Base-by-base conservation (phyloP, 2,113 vertebrate species). In the Sarotherodon lohbergeri region DNA sequence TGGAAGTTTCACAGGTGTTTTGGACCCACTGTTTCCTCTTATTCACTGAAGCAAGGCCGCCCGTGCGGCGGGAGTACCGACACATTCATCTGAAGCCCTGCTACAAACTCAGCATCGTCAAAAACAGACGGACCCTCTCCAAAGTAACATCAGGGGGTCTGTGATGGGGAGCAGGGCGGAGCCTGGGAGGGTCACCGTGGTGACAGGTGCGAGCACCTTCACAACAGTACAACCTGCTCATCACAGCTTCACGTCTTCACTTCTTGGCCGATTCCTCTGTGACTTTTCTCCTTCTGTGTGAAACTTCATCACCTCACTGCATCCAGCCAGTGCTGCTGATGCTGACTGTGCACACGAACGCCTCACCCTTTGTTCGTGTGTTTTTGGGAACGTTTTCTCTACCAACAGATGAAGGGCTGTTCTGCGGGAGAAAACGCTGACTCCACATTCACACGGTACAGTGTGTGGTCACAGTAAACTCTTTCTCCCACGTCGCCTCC, bases 61-160 rank as follows among this genome's bases (percentile, higher is more conserved):
- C 16, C 0, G 5, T 3, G 27, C 0, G 5, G 29, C 8, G 5
- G 9, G 0, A 1, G 34, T 12, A 29, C 2, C 34, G 32, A 66
- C 1, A 5, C 5, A 10, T 63, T 39, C 63, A 22, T 66, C 32
- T 22, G 32, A 39, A 4, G 6, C 14, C 19, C 11, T 68, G 34
- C 34, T 41, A 19, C 34, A 68, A 5, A 41, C 63, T 14, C 34
- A 41, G 19, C 63, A 41, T 13, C 19, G n/a, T 36, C 59, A 34
- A 7, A 34, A 7, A n/a, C 32, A 1, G 59, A 63, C 11, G 16
- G 59, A 36, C 16, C 9, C 16, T 63, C 2, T 34, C 16, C 9
- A 63, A 63, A 19, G 17, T 63, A 19, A 34, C 16, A 61, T 63
- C 16, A 7, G 32, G 59, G 14, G 2, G 36, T 32, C 32, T 63